Evolutionary conservation across 2,797 vertebrate genomes (phyloP), one percentile per base, ranked within the genome.

Genomic region (Anguilla pacifica): DNA sequence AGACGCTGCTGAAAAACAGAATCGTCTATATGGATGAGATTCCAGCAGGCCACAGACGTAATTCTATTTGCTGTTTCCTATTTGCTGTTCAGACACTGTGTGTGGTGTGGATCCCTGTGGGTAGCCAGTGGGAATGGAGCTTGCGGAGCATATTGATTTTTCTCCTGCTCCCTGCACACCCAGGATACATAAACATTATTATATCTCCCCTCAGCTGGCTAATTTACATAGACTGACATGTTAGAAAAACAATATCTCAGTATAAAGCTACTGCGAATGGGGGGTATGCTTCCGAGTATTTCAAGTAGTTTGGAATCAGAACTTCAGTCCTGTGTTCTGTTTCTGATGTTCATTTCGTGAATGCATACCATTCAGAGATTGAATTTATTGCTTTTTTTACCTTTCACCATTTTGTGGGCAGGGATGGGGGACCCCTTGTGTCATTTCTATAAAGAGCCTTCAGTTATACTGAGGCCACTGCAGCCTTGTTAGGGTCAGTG

Each of bases 81-180:
- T 87, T 57, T 86, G 77, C 57, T 83, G 87, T 72, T 19, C 55
- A 84, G 86, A 90, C 31, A 79, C 25, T 86, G 91, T 89, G 87
- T 88, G 91, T 89, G 83, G 90, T 90, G 90, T 51, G 0, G 83
- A 86, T 31, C 91, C 88, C 89, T 90, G 89, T 92, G 90, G 72
- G 85, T 89, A 88, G 87, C 91, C 91, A 11, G 55, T 49, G 51
- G n/a, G 89, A 90, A 91, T 87, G 87, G 91, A 90, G 90, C 84
- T 91, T 88, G 88, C 86, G 88, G 84, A 89, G 85, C 74, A 74
- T 91, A 94, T 94, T 90, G 94, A 94, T 94, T 94, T 92, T 92
- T 88, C 82, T 85, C 87, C 91, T 89, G 88, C 88, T 91, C 88
- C 31, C 85, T 46, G 85, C 85, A 61, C 88, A 87, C 77, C 43